A percentile compares a stretch with the other conserved stretches of the same genome.
Conservation (phyloP, 2,888 invertebrate species). For the Andrena fulva region DNA sequence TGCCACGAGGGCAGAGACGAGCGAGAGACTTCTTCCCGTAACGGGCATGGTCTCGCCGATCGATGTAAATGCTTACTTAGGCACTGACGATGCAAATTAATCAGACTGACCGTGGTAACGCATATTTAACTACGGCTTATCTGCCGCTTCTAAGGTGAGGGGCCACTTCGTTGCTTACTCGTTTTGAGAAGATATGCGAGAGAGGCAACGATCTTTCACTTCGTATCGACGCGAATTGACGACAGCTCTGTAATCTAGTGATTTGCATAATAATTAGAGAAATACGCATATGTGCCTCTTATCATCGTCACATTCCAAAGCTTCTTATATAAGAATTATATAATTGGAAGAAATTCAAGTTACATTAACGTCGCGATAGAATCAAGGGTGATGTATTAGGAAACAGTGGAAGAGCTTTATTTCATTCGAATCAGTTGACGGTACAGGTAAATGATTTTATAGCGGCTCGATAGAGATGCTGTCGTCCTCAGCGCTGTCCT, state of each 20-base stretch:
- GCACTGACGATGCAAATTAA: slow-evolving; percentile 18
- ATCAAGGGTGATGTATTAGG: neutral
- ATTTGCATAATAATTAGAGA: neutral
- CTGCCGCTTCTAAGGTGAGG: slow-evolving; percentile 44
- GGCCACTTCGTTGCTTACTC: slow-evolving; percentile 30
- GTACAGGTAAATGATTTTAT: slow-evolving; percentile 22
- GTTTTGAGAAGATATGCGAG: neutral
- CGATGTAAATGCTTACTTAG: slow-evolving; percentile 8
- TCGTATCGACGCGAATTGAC: neutral
- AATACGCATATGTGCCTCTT: too few relatives aligned
- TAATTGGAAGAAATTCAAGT: neutral
- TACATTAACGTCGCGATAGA: neutral
- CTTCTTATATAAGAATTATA: too few relatives aligned
- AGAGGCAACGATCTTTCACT: neutral
- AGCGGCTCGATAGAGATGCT: slow-evolving; percentile 72
- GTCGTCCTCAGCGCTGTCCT: slow-evolving; percentile 64
- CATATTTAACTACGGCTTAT: slow-evolving; percentile 62
- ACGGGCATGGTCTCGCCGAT: slow-evolving; percentile 29
- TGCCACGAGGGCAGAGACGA: slow-evolving; percentile 8
- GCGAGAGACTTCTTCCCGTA: slow-evolving; percentile 5
- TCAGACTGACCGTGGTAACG: neutral
- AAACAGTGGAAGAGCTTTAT: slow-evolving; percentile 1
- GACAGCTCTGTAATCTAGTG: neutral
- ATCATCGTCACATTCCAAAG: too few relatives aligned
- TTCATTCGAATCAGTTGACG: neutral